Conservation (phyloP, 2,113 vertebrate genomes). For the Nettapus auritus region DNA sequence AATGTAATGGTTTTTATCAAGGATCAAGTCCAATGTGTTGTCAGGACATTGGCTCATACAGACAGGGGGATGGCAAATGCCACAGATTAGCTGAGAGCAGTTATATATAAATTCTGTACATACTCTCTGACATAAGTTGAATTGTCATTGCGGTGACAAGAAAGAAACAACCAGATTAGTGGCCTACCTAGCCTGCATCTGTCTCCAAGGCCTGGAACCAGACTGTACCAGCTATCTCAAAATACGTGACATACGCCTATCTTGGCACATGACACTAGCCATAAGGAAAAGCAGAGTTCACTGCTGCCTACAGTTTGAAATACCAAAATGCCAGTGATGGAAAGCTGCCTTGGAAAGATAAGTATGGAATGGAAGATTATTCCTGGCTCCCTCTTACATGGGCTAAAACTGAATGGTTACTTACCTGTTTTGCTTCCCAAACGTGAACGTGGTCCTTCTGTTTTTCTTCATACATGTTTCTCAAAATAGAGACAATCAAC, state of each 20-base stretch:
- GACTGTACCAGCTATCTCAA: neutral
- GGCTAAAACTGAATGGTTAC: neutral
- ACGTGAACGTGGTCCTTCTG: conserved; percentile 87
- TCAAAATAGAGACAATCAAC: conserved; percentile 85
- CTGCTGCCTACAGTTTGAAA: neutral
- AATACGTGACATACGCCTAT: neutral
- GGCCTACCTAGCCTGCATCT: neutral
- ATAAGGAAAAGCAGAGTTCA: neutral
- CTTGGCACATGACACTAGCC: neutral
- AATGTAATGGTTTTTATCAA: neutral
- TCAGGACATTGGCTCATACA: neutral
- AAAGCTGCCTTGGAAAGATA: neutral
- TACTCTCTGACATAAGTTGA: neutral
- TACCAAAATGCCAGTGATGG: neutral
- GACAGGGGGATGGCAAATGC: neutral
- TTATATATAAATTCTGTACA: neutral
- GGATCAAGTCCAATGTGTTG: neutral
- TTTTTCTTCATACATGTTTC: conserved; percentile 90
- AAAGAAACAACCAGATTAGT: neutral
- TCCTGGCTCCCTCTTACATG: neutral
- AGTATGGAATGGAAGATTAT: neutral
- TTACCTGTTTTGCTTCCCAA: conserved; percentile 85
- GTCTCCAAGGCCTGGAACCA: neutral
- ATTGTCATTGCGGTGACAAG: neutral
- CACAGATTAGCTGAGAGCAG: neutral